Conservation (phyloP, 2,797 vertebrate species). For the Schizopygopsis malacanthus region DNA sequence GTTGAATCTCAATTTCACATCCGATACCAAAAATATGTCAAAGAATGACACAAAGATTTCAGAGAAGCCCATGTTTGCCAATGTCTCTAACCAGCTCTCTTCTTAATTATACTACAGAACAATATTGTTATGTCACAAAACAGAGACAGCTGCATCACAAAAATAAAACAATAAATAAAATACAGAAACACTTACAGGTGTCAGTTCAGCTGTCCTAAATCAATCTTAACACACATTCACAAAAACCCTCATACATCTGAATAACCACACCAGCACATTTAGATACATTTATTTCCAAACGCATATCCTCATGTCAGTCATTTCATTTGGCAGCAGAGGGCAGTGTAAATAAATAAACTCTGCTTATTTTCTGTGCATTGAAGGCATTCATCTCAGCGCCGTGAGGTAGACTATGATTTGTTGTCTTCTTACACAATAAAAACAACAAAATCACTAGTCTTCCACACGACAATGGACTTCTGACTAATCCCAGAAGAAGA, state of each 20-base stretch:
- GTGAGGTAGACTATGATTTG: conserved; percentile 91
- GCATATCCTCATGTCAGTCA: not conserved
- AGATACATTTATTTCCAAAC: not conserved
- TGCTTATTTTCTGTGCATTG: not conserved
- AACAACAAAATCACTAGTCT: conserved; percentile 99
- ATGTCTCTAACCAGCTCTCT: not conserved
- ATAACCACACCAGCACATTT: not conserved
- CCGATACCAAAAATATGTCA: not conserved
- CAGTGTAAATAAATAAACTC: conserved; percentile 52
- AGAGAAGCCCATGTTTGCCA: not conserved
- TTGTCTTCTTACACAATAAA: conserved; percentile 80
- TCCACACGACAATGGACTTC: conserved; percentile 83
- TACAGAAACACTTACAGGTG: not conserved
- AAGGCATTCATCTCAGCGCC: conserved; percentile 72
- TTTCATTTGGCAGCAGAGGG: conserved; percentile 50
- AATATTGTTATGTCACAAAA: not conserved
- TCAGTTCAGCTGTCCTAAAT: not conserved
- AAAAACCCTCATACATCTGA: not conserved
- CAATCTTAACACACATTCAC: not conserved
- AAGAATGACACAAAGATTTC: not conserved
- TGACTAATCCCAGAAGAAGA: not conserved
- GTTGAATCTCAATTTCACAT: conserved; percentile 3
- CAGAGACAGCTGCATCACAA: not conserved
- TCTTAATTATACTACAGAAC: not conserved
- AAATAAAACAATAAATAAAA: not conserved